Evolutionary conservation across 2,113 vertebrate genomes (phyloP).

Genomic region (Scatophagus argus): DNA sequence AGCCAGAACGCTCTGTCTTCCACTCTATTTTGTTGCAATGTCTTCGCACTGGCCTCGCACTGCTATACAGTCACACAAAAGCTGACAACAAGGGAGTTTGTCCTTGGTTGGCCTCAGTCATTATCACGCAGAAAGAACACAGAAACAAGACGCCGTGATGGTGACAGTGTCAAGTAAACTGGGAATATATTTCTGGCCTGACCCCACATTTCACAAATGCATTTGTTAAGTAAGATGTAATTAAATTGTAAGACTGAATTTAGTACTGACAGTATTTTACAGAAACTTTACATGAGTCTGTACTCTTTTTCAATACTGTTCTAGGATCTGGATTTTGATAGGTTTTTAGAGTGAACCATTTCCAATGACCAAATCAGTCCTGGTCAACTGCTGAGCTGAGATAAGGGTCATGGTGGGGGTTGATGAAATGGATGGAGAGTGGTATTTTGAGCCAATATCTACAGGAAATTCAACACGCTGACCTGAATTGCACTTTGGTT

Average conservation of each 20-base stretch:
- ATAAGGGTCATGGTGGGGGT: slow-evolving; percentile 45
- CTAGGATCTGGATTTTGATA: slow-evolving; percentile 24
- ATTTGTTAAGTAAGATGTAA: background rate
- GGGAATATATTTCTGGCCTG: background rate
- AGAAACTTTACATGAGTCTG: background rate
- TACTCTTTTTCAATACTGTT: background rate
- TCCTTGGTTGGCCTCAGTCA: slow-evolving; percentile 10
- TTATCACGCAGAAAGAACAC: background rate
- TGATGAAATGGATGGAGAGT: slow-evolving; percentile 42
- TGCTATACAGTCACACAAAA: background rate
- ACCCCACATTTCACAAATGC: background rate
- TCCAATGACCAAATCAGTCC: slow-evolving; percentile 51
- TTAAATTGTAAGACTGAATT: background rate
- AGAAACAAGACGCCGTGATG: background rate
- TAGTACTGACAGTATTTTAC: background rate
- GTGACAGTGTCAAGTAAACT: background rate
- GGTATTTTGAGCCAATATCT: slow-evolving; percentile 34
- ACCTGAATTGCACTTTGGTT: slow-evolving; percentile 43
- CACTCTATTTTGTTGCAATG: slow-evolving; percentile 28
- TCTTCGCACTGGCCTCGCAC: slow-evolving; percentile 17
- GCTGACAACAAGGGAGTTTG: slow-evolving; percentile 11
- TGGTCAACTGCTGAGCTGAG: slow-evolving; percentile 56
- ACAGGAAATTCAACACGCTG: slow-evolving; percentile 46
- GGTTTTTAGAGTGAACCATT: slow-evolving; percentile 31
- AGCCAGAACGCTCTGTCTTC: slow-evolving; percentile 22